Percentiles rank a stretch among this genome's conserved stretches.
These are phyloP conservation scores for Epinephelus lanceolatus DNA, from an alignment of 2,113 vertebrate genomes.

Conservation along the genomic window DNA sequence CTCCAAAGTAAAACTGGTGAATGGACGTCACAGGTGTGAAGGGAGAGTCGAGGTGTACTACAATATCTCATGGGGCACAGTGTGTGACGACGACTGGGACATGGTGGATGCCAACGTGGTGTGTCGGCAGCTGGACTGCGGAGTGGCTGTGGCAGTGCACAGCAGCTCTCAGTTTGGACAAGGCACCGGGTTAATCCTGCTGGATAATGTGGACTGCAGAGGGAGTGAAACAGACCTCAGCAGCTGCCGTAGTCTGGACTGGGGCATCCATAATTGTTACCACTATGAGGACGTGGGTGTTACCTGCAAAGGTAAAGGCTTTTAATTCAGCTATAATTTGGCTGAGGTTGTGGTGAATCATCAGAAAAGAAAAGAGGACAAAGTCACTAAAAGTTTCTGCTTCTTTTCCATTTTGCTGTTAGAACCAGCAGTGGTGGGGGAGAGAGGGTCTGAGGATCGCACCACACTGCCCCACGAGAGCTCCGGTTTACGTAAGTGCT, in stretches of 20 bases:
- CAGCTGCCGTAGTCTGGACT: slow-evolving; percentile 91
- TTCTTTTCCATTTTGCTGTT: slow-evolving; percentile 38
- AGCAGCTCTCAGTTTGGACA: slow-evolving; percentile 90
- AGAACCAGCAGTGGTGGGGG: slow-evolving; percentile 81
- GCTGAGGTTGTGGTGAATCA: background rate
- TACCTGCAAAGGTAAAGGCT: slow-evolving; percentile 87
- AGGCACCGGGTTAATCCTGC: slow-evolving; percentile 89
- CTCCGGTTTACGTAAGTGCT: slow-evolving; percentile 76
- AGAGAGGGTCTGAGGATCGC: slow-evolving; percentile 64
- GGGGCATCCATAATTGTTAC: slow-evolving; percentile 98
- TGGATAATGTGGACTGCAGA: slow-evolving; percentile 96
- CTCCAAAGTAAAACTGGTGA: slow-evolving; percentile 88
- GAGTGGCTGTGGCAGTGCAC: slow-evolving; percentile 85
- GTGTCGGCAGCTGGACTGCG: slow-evolving; percentile 93
- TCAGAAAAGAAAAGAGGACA: background rate
- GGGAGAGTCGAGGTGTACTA: slow-evolving; percentile 93
- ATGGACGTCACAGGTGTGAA: slow-evolving; percentile 89
- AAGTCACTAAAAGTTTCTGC: background rate
- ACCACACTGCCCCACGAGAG: slow-evolving; percentile 58
- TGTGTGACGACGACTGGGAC: slow-evolving; percentile 98
- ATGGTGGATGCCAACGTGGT: slow-evolving; percentile 95
- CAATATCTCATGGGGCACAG: slow-evolving; percentile 91
- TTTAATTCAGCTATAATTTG: background rate
- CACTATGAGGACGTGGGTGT: slow-evolving; percentile 97
- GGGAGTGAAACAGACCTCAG: slow-evolving; percentile 89